Base-by-base conservation (phyloP, 2,888 invertebrate species). In the Chesias legatella region DNA sequence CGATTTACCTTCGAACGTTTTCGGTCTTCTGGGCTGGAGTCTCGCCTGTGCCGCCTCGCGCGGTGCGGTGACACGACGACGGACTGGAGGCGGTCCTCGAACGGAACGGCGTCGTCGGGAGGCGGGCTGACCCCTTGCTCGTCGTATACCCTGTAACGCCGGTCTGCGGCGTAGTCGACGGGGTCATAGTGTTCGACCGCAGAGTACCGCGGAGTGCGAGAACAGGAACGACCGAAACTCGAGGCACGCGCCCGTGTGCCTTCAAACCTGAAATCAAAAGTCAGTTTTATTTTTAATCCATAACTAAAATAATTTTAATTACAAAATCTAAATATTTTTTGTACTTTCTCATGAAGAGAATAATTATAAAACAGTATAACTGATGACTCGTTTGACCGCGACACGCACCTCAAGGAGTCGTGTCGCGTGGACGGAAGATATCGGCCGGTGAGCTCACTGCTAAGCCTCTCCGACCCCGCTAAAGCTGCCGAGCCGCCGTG, bases 21-120 rank as follows among this genome's bases (percentile, higher is more conserved):
- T 6, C 79, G 65, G 33, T 84, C 85, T 11, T 96, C 96, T 0
- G 96, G 94, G 45, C 95, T 90, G 7, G 95, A 95, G 56, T 95
- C 95, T 39, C 83, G 78, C 7, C 85, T 74, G 48, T 86, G 85
- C 35, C 80, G 73, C 29, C 86, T 73, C 17, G 77, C 75, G 56
- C 68, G 84, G 67, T 73, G 88, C 58, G 79, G 89, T 52, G 80
- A 88, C 10, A 83, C 90, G 36, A 89, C 90, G 10, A 90, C 91
- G 34, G 89, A 91, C 60, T 89, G 91, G 41, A 90, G 68, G 33
- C 84, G 65, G 33, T 85, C 86, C 36, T 86, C 86, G 43, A 76
- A 84, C 42, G 94, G 66, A 30, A 45, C 45, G 21, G 72, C 59
- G 10, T 61, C 94, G 91, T 61, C 94, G 89, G 79, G 92, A 91